Percentiles rank a stretch among this genome's conserved stretches.
Conservation (phyloP, 30 jellyfish, hydroid and myxozoan genomes). For the Rhopilema esculentum region DNA sequence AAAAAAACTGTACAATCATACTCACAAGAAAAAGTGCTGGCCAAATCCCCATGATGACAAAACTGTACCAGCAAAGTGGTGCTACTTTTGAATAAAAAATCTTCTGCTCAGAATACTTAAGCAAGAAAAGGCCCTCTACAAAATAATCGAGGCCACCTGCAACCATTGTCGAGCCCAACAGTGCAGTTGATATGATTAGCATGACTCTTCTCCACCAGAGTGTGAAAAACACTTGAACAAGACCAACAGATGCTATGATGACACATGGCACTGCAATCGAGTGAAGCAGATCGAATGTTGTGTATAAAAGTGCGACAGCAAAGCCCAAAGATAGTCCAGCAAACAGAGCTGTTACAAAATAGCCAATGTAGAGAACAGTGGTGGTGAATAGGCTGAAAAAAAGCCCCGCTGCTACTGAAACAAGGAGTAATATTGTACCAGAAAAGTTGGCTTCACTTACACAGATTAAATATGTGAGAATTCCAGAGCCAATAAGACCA, state of each 20-base stretch:
- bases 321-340: constrained; percentile 93
- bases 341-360: constrained; percentile 88
- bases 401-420: constrained; percentile 93
- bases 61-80: constrained; percentile 93
- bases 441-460: constrained; percentile 80
- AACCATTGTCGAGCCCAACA: constrained; percentile 84
- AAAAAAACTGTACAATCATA: constrained; percentile 83
- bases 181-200: constrained; percentile 75
- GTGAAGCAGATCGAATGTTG: constrained; percentile 64
- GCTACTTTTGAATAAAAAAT: constrained; percentile 85
- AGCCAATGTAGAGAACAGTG: constrained; percentile 85
- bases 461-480: constrained; percentile 78
- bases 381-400: constrained; percentile 85
- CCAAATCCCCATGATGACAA: constrained; percentile 80
- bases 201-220: constrained; percentile 97
- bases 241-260: constrained; percentile 75
- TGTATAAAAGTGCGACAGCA: constrained; percentile 71
- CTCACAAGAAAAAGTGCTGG: constrained; percentile 80
- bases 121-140: constrained; percentile 85
- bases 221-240: constrained; percentile 87
- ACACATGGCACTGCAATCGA: constrained; percentile 93
- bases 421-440: constrained; percentile 62
- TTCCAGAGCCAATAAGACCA: constrained; percentile 78
- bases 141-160: constrained; percentile 87
- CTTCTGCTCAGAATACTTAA: constrained; percentile 80